Evolutionary conservation across 2,888 invertebrate genomes (phyloP).

Genomic region (Anoplius nigerrimus): DNA sequence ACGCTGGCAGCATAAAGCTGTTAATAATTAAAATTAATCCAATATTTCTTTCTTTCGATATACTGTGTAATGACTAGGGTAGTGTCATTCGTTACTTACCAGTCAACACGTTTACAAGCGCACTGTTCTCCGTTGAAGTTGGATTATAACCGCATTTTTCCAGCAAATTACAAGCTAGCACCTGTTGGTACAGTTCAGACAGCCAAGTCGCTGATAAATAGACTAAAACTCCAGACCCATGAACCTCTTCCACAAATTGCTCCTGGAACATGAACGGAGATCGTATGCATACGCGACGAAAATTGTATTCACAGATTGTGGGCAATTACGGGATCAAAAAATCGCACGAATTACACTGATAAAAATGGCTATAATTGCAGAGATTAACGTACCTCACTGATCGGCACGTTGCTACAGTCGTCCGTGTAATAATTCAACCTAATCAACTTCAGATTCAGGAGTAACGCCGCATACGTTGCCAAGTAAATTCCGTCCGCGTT

Average conservation of each 20-base stretch:
- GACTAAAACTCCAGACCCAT: slow-evolving; percentile 93
- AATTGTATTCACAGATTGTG: not conserved
- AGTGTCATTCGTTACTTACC: slow-evolving; percentile 75
- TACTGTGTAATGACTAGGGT: no score
- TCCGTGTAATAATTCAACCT: slow-evolving; percentile 84
- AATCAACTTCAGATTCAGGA: slow-evolving; percentile 88
- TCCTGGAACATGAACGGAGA: slow-evolving; percentile 77
- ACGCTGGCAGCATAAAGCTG: no score
- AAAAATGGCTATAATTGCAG: not conserved
- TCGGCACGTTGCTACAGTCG: slow-evolving; percentile 73
- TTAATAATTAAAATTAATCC: no score
- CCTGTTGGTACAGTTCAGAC: slow-evolving; percentile 92
- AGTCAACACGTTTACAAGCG: slow-evolving; percentile 85
- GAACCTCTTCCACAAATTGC: slow-evolving; percentile 94
- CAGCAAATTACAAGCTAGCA: slow-evolving; percentile 85
- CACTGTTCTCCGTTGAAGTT: slow-evolving; percentile 77
- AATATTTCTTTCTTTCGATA: no score
- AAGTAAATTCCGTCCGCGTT: slow-evolving; percentile 97
- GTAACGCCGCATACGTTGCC: slow-evolving; percentile 89
- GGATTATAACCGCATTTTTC: slow-evolving; percentile 82
- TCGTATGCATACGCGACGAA: not conserved
- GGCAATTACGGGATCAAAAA: no score
- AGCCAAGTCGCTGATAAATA: slow-evolving; percentile 96
- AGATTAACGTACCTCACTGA: slow-evolving; percentile 75
- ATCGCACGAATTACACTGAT: no score